A percentile compares a stretch with the other conserved stretches of the same genome.
Evolutionary conservation across 2,888 invertebrate genomes (phyloP).

Genomic region (Endotricha flammealis): DNA sequence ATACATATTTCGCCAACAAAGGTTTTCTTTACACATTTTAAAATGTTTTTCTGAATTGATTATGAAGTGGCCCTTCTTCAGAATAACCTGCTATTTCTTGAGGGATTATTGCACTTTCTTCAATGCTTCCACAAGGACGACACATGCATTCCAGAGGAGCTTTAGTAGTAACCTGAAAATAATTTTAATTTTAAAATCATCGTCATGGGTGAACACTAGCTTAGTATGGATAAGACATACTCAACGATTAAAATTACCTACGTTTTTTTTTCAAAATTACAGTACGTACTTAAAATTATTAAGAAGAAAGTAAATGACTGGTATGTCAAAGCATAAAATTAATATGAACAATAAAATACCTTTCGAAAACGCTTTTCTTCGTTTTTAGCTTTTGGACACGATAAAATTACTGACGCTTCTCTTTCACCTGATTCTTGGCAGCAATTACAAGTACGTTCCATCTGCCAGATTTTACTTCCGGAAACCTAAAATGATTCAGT

Average conservation of each 20-base stretch:
- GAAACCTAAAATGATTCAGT: too few relatives aligned
- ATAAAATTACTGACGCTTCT: conserved; percentile 91
- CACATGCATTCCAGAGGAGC: conserved; percentile 97
- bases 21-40: too few relatives aligned
- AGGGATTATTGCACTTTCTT: conserved; percentile 91
- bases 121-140: conserved; percentile 92
- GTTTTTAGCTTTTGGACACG: conserved; percentile 92
- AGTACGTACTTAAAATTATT: too few relatives aligned
- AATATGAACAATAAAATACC: conserved; percentile 58
- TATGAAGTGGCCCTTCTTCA: conserved; percentile 88
- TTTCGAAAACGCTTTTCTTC: conserved; percentile 92
- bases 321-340: too few relatives aligned
- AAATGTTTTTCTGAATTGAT: conserved; percentile 86
- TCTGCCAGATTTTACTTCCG: conserved; percentile 97
- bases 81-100: conserved; percentile 93
- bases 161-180: conserved; percentile 89
- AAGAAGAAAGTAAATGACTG: too few relatives aligned
- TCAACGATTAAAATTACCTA: too few relatives aligned
- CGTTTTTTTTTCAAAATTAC: too few relatives aligned
- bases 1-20: too few relatives aligned
- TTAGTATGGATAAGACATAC: too few relatives aligned
- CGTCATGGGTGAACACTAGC: too few relatives aligned
- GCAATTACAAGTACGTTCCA: conserved; percentile 96
- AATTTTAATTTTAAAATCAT: neutral
- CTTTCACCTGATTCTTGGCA: conserved; percentile 96